Evolutionary conservation across 2,888 invertebrate species (phyloP).

Genomic region (Pristionchus mayeri): DNA sequence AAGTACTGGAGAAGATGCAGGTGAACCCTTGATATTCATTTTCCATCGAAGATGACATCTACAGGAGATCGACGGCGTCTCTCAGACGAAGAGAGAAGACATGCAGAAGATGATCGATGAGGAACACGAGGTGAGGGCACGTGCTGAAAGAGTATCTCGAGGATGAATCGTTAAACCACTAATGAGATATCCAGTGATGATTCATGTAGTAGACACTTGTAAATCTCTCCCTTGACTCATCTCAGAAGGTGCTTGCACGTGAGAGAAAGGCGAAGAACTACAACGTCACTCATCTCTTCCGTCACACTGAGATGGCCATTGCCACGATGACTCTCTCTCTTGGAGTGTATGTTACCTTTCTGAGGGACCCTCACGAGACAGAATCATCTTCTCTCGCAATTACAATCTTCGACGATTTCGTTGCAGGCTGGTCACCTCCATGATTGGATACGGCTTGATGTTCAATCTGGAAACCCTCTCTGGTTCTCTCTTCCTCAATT

Average conservation of each 20-base stretch:
- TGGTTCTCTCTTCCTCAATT: slow-evolving; percentile 69
- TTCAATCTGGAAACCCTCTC: slow-evolving; percentile 70
- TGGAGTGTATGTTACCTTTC: slow-evolving; percentile 55
- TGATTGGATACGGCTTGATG: slow-evolving; percentile 71
- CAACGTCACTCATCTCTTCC: slow-evolving; percentile 66
- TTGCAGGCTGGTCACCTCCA: slow-evolving; percentile 65
- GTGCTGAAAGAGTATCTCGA: too few species aligned
- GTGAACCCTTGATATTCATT: neutral
- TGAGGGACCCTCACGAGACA: neutral
- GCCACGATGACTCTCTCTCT: slow-evolving; percentile 62
- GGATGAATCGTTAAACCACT: too few species aligned
- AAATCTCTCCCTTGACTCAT: neutral
- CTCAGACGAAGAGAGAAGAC: slow-evolving; percentile 56
- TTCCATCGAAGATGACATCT: neutral
- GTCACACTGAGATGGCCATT: slow-evolving; percentile 62
- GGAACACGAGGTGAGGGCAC: slow-evolving; percentile 55
- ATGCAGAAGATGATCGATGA: slow-evolving; percentile 62
- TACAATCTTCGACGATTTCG: neutral
- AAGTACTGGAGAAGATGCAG: slow-evolving; percentile 62
- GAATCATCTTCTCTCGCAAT: neutral
- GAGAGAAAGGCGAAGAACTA: slow-evolving; percentile 58
- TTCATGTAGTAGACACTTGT: too few species aligned
- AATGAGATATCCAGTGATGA: too few species aligned
- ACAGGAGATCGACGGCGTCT: slow-evolving; percentile 57
- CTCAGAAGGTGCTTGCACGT: slow-evolving; percentile 48